Conservation (phyloP, 2,888 invertebrate genomes). For the Lottia scabra region DNA sequence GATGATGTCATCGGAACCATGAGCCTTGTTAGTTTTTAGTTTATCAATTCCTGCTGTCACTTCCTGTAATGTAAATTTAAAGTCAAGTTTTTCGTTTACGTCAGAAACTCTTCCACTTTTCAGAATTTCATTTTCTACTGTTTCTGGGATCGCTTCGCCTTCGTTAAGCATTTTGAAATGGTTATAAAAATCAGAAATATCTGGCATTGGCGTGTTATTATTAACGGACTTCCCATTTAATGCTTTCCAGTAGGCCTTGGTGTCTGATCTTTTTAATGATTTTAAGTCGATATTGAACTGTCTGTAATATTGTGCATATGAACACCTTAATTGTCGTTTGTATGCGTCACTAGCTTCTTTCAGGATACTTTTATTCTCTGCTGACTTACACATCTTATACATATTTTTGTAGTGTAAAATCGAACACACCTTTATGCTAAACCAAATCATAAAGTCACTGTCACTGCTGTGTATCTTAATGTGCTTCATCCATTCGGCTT, state of each 20-base stretch:
- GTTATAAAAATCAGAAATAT: too few relatives aligned
- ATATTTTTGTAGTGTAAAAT: background rate
- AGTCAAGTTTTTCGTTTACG: background rate
- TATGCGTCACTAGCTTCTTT: background rate
- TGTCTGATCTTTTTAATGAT: background rate
- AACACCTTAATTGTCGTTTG: background rate
- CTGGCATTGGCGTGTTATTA: too few relatives aligned
- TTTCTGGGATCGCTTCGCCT: too few relatives aligned
- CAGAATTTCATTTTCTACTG: too few relatives aligned
- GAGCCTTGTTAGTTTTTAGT: conserved; percentile 13
- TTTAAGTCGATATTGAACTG: background rate
- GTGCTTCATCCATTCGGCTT: too few relatives aligned
- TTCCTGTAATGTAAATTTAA: conserved; percentile 12
- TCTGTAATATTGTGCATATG: background rate
- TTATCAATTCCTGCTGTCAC: conserved; percentile 1
- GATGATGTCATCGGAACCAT: conserved; percentile 9
- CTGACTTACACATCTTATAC: background rate
- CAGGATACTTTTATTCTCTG: background rate
- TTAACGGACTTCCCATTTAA: background rate
- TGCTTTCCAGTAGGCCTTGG: background rate
- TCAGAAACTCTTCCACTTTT: too few relatives aligned
- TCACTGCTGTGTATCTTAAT: too few relatives aligned
- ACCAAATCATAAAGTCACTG: too few relatives aligned
- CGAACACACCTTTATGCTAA: too few relatives aligned
- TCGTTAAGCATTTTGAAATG: too few relatives aligned